These are phyloP conservation scores for Timema cristinae DNA, from an alignment of 2,888 invertebrate genomes.

Conservation along the genomic window DNA sequence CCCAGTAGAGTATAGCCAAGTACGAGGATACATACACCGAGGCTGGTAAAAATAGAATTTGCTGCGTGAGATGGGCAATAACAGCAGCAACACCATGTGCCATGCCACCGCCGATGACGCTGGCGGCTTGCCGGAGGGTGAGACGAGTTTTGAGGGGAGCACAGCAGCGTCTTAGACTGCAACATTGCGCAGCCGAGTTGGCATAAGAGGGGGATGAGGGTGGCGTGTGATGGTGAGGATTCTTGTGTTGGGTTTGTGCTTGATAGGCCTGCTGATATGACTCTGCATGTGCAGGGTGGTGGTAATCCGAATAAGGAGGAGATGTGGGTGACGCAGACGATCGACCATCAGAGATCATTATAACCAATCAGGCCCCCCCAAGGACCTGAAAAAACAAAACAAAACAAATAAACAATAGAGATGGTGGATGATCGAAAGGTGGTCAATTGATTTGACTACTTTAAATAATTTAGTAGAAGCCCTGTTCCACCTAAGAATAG, in stretches of 20 bases:
- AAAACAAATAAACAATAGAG: neutral
- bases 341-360: conserved; percentile 21
- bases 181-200: conserved; percentile 15
- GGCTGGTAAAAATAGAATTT: conserved; percentile 69
- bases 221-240: conserved; percentile 17
- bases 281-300: conserved; percentile 16
- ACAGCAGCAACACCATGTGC: conserved; percentile 52
- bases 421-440: too few species aligned
- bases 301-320: conserved; percentile 16
- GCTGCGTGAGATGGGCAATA: conserved; percentile 49
- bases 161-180: conserved; percentile 21
- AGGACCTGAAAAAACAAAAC: conserved; percentile 1
- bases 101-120: conserved; percentile 15
- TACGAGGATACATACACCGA: conserved; percentile 80
- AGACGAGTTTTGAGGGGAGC: neutral
- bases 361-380: neutral
- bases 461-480: neutral
- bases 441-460: too few species aligned
- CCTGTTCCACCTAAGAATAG: neutral
- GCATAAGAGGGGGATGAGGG: conserved; percentile 25
- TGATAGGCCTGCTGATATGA: conserved; percentile 13
- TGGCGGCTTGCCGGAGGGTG: neutral
- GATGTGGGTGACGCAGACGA: conserved; percentile 13
- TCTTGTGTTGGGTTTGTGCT: neutral
- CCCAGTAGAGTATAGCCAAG: conserved; percentile 89